Evolutionary conservation across 2,888 invertebrate genomes (phyloP).

Genomic region (Arrhopalites spinosus): DNA sequence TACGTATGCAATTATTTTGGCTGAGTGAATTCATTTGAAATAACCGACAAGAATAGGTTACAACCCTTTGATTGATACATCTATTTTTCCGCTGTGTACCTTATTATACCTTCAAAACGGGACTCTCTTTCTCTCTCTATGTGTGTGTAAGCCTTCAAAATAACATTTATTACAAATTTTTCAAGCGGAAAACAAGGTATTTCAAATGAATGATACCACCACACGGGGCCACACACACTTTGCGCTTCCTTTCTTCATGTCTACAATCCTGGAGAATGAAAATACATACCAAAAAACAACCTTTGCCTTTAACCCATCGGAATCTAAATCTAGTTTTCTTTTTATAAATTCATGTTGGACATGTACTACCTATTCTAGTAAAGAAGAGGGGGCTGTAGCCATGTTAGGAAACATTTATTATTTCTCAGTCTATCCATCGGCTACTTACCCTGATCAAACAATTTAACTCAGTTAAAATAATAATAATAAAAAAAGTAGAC

Average conservation of each 20-base stretch:
- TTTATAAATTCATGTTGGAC: too few relatives aligned
- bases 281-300: neutral
- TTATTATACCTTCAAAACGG: too few relatives aligned
- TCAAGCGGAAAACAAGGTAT: conserved; percentile 43
- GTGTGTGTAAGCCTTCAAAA: conserved; percentile 36
- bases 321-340: too few relatives aligned
- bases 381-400: too few relatives aligned
- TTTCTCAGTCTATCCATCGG: neutral
- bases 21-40: conserved; percentile 43
- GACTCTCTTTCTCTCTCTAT: too few relatives aligned
- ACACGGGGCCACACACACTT: conserved; percentile 39
- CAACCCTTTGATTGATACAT: conserved; percentile 50
- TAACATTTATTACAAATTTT: conserved; percentile 45
- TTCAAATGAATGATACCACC: conserved; percentile 25
- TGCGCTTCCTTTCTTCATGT: neutral
- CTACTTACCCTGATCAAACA: neutral
- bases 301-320: neutral
- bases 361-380: too few relatives aligned
- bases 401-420: too few relatives aligned
- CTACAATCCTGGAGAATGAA: neutral
- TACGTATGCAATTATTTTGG: conserved; percentile 41
- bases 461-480: neutral
- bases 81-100: neutral
- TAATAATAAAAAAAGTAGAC: neutral
- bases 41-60: conserved; percentile 36